A percentile compares a stretch with the other conserved stretches of the same genome.
These are phyloP conservation scores for Rhagoletis zephyria DNA, from an alignment of 1,140 invertebrate species.

Conservation along the genomic window DNA sequence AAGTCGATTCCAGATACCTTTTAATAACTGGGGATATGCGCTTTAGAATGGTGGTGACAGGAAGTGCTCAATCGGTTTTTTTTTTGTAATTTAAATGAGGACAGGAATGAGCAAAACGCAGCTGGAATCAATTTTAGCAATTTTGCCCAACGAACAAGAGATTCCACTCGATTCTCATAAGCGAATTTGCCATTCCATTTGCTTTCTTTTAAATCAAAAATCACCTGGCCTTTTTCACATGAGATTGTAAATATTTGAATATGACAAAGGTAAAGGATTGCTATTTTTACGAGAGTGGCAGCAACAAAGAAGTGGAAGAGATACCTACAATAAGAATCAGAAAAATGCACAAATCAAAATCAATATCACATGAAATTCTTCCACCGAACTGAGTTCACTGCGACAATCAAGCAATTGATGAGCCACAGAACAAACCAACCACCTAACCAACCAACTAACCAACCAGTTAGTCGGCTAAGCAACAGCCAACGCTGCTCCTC, in stretches of 20 bases:
- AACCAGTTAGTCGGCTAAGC: slow-evolving; percentile 32
- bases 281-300: not conserved
- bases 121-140: not conserved
- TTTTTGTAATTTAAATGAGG: no score
- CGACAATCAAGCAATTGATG: slow-evolving; percentile 37
- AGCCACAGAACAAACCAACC: not conserved
- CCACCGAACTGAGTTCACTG: not conserved
- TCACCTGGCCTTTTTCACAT: slow-evolving; percentile 22
- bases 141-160: not conserved
- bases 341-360: slow-evolving; percentile 17
- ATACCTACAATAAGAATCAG: not conserved
- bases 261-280: not conserved
- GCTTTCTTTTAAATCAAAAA: not conserved
- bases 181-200: not conserved
- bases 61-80: no score
- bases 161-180: not conserved
- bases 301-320: not conserved
- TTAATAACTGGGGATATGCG: no score
- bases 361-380: not conserved
- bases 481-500: not conserved
- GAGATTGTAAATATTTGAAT: slow-evolving; percentile 1
- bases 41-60: no score
- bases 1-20: no score
- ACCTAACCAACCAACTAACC: not conserved
- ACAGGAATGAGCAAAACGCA: not conserved